A percentile compares a stretch with the other conserved stretches of the same genome.
Conservation (phyloP, 2,797 vertebrate genomes). For the Helarctos malayanus region DNA sequence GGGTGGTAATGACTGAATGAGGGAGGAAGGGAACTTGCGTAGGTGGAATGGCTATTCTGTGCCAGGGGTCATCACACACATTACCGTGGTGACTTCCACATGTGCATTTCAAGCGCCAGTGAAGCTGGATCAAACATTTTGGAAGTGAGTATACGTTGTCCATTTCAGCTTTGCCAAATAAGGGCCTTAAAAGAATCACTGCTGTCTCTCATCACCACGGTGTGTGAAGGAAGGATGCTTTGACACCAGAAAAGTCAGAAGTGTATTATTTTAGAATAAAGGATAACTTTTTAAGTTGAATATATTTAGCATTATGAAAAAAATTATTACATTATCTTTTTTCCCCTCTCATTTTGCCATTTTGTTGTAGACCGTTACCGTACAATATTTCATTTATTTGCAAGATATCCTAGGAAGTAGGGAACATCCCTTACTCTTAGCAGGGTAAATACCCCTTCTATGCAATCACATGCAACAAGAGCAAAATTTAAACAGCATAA, state of each 20-base stretch:
- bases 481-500: neutral
- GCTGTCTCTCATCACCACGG: neutral
- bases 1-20: neutral
- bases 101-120: neutral
- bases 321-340: neutral
- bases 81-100: neutral
- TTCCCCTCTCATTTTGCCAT: neutral
- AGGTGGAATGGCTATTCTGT: too few species aligned
- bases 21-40: neutral
- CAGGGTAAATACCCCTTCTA: neutral
- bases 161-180: neutral
- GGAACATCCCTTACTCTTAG: neutral
- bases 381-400: neutral
- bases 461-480: neutral
- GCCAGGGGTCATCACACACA: neutral
- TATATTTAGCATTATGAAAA: neutral
- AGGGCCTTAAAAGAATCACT: neutral
- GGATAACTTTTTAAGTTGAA: neutral
- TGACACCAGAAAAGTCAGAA: neutral
- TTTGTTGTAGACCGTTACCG: neutral
- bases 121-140: neutral
- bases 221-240: neutral
- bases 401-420: neutral
- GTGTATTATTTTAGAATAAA: conserved; percentile 10
- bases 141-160: neutral